phyloP scores from a whole-genome alignment of 2,113 vertebrate genomes.

The Poeciliopsis turrubarensis region DNA sequence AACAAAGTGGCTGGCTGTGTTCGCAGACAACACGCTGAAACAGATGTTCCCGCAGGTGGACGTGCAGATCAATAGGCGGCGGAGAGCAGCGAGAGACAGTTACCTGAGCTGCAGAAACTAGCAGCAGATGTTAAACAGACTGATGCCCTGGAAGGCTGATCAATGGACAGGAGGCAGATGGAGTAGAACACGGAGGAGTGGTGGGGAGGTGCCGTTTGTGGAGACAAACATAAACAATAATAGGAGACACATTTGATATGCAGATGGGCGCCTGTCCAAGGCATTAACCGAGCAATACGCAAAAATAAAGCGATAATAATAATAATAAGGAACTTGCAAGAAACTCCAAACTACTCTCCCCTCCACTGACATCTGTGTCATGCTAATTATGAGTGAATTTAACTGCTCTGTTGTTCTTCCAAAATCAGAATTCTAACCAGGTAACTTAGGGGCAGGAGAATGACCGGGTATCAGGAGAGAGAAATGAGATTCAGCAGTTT shows the following conservation, averaged over 20 bases:
- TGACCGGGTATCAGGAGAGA: conserved; percentile 80
- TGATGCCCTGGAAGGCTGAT: conserved; percentile 83
- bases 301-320: conserved; percentile 38
- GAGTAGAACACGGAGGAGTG: conserved; percentile 77
- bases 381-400: conserved; percentile 79
- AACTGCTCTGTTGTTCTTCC: conserved; percentile 85
- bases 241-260: conserved; percentile 78
- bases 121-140: conserved; percentile 85
- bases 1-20: conserved; percentile 62
- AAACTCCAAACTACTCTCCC: conserved; percentile 69
- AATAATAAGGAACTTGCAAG: conserved; percentile 62
- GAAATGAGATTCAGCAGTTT: conserved; percentile 86
- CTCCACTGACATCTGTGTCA: conserved; percentile 76
- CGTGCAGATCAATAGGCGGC: conserved; percentile 80
- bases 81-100: conserved; percentile 76
- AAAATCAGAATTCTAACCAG: conserved; percentile 88
- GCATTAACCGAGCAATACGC: conserved; percentile 63
- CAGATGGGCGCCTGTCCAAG: conserved; percentile 77
- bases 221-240: conserved; percentile 73
- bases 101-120: conserved; percentile 81
- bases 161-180: conserved; percentile 85
- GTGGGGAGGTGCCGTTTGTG: conserved; percentile 65
- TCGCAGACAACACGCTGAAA: conserved; percentile 76
- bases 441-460: conserved; percentile 74
- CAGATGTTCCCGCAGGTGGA: conserved; percentile 85